Percentiles rank a stretch among this genome's conserved stretches.
Conservation (phyloP, 2,797 vertebrate species). For the Aviceda cuculoides region DNA sequence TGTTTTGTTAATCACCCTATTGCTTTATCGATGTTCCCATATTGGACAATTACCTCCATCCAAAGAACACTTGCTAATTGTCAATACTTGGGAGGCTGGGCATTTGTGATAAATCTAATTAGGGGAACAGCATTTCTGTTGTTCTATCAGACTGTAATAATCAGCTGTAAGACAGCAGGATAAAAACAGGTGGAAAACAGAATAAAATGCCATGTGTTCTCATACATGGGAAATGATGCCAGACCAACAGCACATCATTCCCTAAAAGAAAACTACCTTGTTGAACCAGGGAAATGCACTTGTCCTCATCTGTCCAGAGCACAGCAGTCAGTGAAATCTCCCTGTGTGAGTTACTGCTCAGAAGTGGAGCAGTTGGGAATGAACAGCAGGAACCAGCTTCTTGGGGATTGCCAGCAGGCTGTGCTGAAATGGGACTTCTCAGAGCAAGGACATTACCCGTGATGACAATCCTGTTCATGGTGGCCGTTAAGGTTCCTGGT, state of each 20-base stretch:
- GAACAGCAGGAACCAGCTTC: background rate
- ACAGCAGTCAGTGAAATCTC: background rate
- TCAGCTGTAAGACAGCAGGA: background rate
- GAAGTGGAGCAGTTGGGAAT: background rate
- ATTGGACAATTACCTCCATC: background rate
- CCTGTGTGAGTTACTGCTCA: background rate
- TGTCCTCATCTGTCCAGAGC: background rate
- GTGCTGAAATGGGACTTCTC: background rate
- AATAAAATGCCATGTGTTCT: background rate
- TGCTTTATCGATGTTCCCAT: background rate
- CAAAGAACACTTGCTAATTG: background rate
- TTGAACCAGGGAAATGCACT: background rate
- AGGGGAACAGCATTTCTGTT: background rate
- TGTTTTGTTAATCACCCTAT: background rate
- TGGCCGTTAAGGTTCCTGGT: background rate
- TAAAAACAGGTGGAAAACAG: background rate
- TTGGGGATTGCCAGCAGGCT: background rate
- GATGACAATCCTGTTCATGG: background rate
- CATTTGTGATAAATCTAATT: background rate
- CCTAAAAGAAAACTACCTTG: background rate
- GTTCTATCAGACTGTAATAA: background rate
- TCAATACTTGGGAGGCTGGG: background rate
- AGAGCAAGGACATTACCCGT: background rate
- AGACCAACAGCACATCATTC: background rate
- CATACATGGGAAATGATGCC: background rate